phyloP scores from a whole-genome alignment of 2,113 vertebrate genomes.

The Mionectes macconnelli region DNA sequence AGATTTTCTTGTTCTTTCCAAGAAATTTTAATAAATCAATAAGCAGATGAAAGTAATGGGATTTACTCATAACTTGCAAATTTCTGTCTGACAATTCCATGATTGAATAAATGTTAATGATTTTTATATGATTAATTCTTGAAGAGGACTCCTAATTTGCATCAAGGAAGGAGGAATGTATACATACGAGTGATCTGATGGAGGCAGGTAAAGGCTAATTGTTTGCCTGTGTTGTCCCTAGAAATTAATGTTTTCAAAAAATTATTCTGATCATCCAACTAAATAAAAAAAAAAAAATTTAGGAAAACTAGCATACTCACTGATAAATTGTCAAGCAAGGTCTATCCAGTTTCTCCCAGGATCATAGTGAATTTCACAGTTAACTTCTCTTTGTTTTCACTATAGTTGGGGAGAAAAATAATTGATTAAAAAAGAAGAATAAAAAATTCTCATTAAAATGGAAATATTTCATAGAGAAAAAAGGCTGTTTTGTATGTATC shows the following conservation, averaged over 20 bases:
- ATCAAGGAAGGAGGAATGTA: neutral
- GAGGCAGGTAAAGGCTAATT: neutral
- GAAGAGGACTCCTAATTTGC: slow-evolving; percentile 42
- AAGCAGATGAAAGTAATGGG: slow-evolving; percentile 34
- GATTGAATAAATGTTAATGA: slow-evolving; percentile 55
- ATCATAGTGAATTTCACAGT: slow-evolving; percentile 8
- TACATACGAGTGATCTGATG: neutral
- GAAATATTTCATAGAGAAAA: neutral
- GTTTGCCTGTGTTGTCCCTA: neutral
- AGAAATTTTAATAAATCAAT: slow-evolving; percentile 57
- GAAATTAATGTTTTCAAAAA: neutral
- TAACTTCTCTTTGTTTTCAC: neutral
- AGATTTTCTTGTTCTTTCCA: slow-evolving; percentile 22
- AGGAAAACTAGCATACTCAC: neutral
- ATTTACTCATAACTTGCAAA: slow-evolving; percentile 47
- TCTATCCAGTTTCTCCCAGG: neutral
- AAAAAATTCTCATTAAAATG: neutral
- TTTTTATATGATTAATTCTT: slow-evolving; percentile 40
- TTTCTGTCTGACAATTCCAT: slow-evolving; percentile 43
- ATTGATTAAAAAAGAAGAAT: neutral
- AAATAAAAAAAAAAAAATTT: neutral
- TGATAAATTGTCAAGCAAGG: neutral
- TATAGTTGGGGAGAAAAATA: neutral
- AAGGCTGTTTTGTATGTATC: neutral
- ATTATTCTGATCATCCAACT: neutral